Conservation (phyloP, 2,797 vertebrate genomes). For the Pyrocephalus nanus region DNA sequence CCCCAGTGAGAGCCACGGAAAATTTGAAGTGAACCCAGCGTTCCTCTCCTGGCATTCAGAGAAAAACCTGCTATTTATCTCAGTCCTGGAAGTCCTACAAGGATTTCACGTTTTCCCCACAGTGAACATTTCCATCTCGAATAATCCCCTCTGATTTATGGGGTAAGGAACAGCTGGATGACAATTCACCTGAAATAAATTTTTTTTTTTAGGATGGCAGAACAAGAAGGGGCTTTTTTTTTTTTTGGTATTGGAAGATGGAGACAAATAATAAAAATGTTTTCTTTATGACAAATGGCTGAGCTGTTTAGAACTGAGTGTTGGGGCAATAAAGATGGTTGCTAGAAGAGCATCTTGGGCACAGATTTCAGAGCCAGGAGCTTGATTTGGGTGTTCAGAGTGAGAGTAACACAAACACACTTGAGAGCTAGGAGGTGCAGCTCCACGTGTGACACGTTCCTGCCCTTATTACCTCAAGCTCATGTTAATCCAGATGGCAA, state of each 20-base stretch:
- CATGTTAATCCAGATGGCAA: not conserved
- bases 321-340: constrained; percentile 23
- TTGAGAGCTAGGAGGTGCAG: not conserved
- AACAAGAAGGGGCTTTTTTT: constrained; percentile 14
- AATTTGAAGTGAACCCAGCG: constrained; percentile 26
- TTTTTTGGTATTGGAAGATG: constrained; percentile 18
- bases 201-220: constrained; percentile 43
- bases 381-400: not conserved
- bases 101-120: not conserved
- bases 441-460: not conserved
- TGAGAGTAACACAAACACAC: not conserved
- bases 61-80: not conserved
- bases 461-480: not conserved
- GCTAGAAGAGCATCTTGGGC: not conserved
- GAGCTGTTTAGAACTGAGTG: constrained; percentile 50
- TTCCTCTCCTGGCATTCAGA: not conserved
- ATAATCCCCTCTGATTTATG: not conserved
- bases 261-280: constrained; percentile 67
- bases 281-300: constrained; percentile 72
- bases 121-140: not conserved
- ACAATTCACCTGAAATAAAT: not conserved
- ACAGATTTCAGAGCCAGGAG: not conserved
- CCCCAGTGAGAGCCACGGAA: constrained; percentile 36
- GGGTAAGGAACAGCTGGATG: not conserved
- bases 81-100: not conserved